Evolutionary conservation across 2,797 vertebrate genomes (phyloP).

Genomic region (Urophycis tenuis): DNA sequence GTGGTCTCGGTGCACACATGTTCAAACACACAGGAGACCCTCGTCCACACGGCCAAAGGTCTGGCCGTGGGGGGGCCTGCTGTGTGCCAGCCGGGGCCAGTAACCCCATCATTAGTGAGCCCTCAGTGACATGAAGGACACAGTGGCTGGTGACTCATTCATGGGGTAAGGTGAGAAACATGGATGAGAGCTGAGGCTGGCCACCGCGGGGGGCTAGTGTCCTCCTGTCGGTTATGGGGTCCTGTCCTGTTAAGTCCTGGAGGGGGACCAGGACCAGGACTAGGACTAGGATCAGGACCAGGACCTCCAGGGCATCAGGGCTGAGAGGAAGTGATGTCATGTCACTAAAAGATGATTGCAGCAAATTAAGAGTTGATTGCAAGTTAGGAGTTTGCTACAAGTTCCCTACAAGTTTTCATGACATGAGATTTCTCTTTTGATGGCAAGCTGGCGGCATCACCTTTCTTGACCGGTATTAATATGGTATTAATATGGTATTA

Average conservation of each 20-base stretch:
- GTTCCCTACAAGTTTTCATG: background rate
- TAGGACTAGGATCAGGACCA: background rate
- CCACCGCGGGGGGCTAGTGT: slow-evolving; percentile 32
- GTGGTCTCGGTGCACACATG: no score
- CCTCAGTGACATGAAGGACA: slow-evolving; percentile 58
- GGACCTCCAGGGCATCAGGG: no score
- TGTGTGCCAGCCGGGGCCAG: slow-evolving; percentile 27
- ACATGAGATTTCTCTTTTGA: background rate
- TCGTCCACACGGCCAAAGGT: background rate
- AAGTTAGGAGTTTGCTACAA: background rate
- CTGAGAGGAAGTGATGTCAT: no score
- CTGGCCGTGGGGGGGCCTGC: slow-evolving; percentile 18
- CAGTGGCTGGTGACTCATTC: slow-evolving; percentile 56
- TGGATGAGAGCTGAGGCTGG: slow-evolving; percentile 42
- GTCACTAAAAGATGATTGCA: background rate
- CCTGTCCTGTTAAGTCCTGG: no score
- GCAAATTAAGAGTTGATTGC: background rate
- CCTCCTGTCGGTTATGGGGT: background rate
- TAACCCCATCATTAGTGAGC: slow-evolving; percentile 52
- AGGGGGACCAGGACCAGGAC: background rate
- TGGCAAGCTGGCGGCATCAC: background rate
- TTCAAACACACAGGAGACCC: no score
- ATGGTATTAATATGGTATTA: no score
- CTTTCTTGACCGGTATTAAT: no score
- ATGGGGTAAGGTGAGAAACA: slow-evolving; percentile 65